Conservation (phyloP, 2,888 invertebrate genomes). For the Toxonevra muliebris region DNA sequence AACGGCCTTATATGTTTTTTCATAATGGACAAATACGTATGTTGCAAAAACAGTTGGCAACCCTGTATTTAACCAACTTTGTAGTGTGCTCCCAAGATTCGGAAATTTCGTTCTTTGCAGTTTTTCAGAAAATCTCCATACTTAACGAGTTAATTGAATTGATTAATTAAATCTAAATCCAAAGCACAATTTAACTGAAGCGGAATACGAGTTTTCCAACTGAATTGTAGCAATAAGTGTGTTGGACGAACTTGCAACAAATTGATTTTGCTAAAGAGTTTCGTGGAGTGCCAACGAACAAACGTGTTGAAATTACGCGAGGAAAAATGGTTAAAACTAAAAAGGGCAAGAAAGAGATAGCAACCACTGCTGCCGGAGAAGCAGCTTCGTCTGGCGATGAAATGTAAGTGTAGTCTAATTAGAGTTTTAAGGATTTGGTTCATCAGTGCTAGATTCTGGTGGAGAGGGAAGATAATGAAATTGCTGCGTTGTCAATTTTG, state of each 20-base stretch:
- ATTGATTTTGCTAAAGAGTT: slow-evolving; percentile 26
- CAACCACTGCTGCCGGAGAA: slow-evolving; percentile 53
- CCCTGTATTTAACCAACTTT: background rate
- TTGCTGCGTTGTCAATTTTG: slow-evolving; percentile 21
- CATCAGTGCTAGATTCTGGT: background rate
- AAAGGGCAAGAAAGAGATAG: slow-evolving; percentile 81
- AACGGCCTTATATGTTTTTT: too few species aligned
- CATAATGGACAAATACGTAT: too few species aligned
- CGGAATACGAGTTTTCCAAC: background rate
- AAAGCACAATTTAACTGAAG: background rate
- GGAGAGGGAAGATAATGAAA: background rate
- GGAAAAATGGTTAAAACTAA: slow-evolving; percentile 80
- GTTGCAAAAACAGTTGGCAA: too few species aligned
- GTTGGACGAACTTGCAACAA: slow-evolving; percentile 10
- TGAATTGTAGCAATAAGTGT: background rate
- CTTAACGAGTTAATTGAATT: too few species aligned
- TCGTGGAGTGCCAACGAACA: slow-evolving; percentile 48
- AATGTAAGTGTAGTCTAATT: slow-evolving; percentile 71
- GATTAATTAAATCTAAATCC: too few species aligned
- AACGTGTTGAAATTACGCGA: slow-evolving; percentile 64
- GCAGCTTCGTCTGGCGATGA: slow-evolving; percentile 72
- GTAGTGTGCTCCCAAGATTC: background rate
- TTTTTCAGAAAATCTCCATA: too few species aligned
- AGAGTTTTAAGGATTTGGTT: slow-evolving; percentile 24
- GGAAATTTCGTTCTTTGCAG: too few species aligned